Base-by-base conservation (phyloP, 2,888 invertebrate genomes). In the Drosophila recens region DNA sequence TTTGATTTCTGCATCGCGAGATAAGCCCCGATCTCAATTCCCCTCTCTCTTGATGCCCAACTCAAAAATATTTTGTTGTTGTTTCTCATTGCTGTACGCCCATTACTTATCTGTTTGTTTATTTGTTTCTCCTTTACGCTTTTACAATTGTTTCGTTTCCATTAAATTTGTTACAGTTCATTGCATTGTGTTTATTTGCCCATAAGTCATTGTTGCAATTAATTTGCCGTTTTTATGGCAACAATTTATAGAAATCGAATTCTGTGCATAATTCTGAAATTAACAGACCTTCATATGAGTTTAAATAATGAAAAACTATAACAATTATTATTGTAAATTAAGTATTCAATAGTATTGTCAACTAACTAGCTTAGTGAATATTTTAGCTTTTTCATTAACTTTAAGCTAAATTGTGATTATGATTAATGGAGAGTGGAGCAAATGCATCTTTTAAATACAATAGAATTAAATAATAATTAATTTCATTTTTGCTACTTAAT, bases 181-280 rank as follows among this genome's bases (percentile, higher is more conserved):
- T 57, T 69, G 80, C 56, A 69, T 75, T 79, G 67, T 65, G 52
- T 49, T 70, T 65, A 65, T 51, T 51, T 20, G 34, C 36, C 58
- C 56, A 63, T 65, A 67, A 75, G 56, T 67, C 67, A 70, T 68
- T 76, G 62, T 59, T 54, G 66, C 72, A 87, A 78, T 86, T 83
- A 83, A 68, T 75, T 80, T 69, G 67, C 46, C 54, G 61, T 59
- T 81, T 69, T 67, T 66, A 71, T 75, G 67, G 79, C 64, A 75
- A 69, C 54, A 68, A 76, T 70, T 82, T 45, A 68, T 65, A 54
- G 63, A 72, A 80, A 79, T 77, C 70, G 56, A 71, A 82, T 74
- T 79, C 36, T 33, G 13, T 42, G 13, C 5, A 45, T 43, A 33
- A 48, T 15, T 48, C 46, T 27, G 15, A 30, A 3, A 43, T 2